These are phyloP conservation scores for Neodiprion virginianus DNA, from an alignment of 1,140 invertebrate genomes.

Conservation along the genomic window DNA sequence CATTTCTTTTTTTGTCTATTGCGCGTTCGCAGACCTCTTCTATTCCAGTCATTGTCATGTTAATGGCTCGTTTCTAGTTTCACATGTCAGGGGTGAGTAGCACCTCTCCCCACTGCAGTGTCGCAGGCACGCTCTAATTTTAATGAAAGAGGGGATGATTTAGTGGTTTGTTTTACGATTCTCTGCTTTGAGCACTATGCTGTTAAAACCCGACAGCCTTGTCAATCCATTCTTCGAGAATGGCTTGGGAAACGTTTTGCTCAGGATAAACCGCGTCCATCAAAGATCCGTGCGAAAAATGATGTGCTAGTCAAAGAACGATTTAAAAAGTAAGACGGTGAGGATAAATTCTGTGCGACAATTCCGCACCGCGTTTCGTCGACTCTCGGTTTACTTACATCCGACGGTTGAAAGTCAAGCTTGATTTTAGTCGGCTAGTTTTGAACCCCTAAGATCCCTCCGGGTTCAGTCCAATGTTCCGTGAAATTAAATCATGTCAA, in stretches of 20 bases:
- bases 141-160: constrained; percentile 27
- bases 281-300: too few relatives aligned
- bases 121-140: constrained; percentile 55
- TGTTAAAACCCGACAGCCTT: too few relatives aligned
- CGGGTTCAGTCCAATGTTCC: constrained; percentile 40
- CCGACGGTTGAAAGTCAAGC: neutral
- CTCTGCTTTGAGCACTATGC: too few relatives aligned
- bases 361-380: too few relatives aligned
- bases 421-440: constrained; percentile 16
- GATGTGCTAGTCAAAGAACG: too few relatives aligned
- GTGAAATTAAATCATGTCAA: constrained; percentile 60
- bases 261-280: too few relatives aligned
- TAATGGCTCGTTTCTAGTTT: constrained; percentile 58
- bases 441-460: constrained; percentile 33
- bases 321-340: too few relatives aligned
- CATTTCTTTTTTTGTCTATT: too few relatives aligned
- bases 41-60: constrained; percentile 58
- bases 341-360: too few relatives aligned
- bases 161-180: constrained; percentile 49
- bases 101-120: constrained; percentile 33
- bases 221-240: too few relatives aligned
- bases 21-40: constrained; percentile 30
- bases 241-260: too few relatives aligned
- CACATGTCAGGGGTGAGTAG: constrained; percentile 27
- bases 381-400: neutral